Evolutionary conservation across 2,888 invertebrate genomes (phyloP), one percentile per base, ranked within the genome.

Genomic region (Barypeithes pellucidus): DNA sequence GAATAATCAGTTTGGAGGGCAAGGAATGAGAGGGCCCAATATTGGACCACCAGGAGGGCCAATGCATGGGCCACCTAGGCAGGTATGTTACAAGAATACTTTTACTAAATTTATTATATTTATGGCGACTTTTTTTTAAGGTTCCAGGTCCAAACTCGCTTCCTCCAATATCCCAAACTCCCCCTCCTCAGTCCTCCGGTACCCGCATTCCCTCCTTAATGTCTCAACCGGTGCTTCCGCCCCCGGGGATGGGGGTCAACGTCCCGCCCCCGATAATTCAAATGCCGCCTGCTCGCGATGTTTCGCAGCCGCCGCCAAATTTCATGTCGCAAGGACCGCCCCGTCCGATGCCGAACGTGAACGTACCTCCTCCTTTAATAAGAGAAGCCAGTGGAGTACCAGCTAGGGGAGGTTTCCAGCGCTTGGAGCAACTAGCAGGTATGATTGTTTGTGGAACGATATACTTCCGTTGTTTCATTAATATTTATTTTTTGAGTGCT

Each of bases 361-460:
- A 86, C 75, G 81, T 88, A 59, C 88, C 88, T 65, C 88, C 88
- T 8, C 87, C 88, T 18, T 75, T 61, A 29, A 57, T 73, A 29
- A 36, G 41, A n/a, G 61, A 52, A n/a, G 43, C 50, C n/a, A 36
- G 59, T 7, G 50, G 43, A 0, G n/a, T 54, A 18, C 52, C 61
- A n/a, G 22, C 61, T n/a, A 68, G 39, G 24, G 20, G 24, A 14
- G 70, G 67, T 24, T 82, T 81, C 36, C 81, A 81, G 9, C 29
- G 29, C 29, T 4, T 9, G 66, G 84, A 86, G 78, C 72, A 83
- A 75, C 83, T 81, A 73, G 76, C 84, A 85, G 86, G 86, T 86
- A 85, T 77, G 67, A 22, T 24, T 24, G 24, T 24, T 24, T 29
- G 33, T 45, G 16, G 9, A n/a, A n/a, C 9, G 2, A 3, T 5